Base-by-base conservation (phyloP, 2,797 vertebrate genomes). In the Crossoptilon crossoptilon region DNA sequence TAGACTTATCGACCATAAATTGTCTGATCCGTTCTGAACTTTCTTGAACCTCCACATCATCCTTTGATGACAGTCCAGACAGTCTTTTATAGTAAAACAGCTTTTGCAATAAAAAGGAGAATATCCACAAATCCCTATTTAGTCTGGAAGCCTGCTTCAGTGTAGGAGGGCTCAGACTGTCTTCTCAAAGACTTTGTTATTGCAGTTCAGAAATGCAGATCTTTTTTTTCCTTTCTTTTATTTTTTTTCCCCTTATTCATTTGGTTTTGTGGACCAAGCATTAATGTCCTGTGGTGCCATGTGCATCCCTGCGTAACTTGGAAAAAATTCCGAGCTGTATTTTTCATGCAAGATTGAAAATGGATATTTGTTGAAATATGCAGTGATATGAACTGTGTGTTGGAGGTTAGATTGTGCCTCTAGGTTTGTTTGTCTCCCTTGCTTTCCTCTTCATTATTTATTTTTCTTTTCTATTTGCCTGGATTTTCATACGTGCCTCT, bases 301-400 rank as follows among this genome's bases (percentile, higher is more conserved):
- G 49, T 81, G 53, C 67, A 84, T 75, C 79, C 48, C 58, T 68
- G 77, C 27, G 29, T 60, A 79, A 81, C 70, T 73, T 70, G 51
- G 67, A 86, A 95, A 93, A 92, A 86, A 59, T 5, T 48, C 56
- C 56, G 55, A 76, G 84, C 82, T 93, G 82, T 85, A 73, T 74
- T 81, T 92, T 86, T 87, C 67, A 69, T 83, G 86, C 63, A 84
- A 83, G 85, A 95, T 89, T 43, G 75, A 95, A 93, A 91, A 80
- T 75, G 44, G 33, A 27, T 94, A 22, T 59, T 68, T 75, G 46
- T 46, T 80, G 49, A 74, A 63, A 41, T 68, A 26, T 63, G 41
- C n/a, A 24, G 27, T 31, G 59, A 81, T 60, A 51, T 56, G 46
- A 84, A 84, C 46, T 89, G 56, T 87, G 71, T 13, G 5, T n/a